Evolutionary conservation across 2,797 vertebrate species (phyloP).

Genomic region (Denticeps clupeoides): DNA sequence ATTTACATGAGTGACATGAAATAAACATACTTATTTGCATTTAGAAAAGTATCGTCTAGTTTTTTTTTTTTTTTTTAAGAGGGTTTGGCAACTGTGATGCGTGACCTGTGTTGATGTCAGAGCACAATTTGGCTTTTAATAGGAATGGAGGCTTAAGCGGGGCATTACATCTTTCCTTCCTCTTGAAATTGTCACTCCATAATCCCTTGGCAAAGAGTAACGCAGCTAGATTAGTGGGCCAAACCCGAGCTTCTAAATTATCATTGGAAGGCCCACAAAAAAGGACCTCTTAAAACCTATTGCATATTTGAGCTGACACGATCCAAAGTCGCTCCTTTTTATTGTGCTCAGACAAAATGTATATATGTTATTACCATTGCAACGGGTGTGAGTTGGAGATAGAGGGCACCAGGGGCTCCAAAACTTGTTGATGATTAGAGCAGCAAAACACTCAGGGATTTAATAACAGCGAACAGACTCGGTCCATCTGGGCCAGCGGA

Average conservation of each 20-base stretch:
- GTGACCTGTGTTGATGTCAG: conserved; percentile 31
- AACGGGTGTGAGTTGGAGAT: not conserved
- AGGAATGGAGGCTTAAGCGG: conserved; percentile 39
- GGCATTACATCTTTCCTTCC: conserved; percentile 53
- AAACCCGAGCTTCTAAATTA: conserved; percentile 27
- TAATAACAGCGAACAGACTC: conserved; percentile 36
- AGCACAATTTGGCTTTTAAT: conserved; percentile 41
- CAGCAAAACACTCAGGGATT: conserved; percentile 32
- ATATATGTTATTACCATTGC: not conserved
- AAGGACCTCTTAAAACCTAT: not conserved
- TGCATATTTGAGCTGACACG: not conserved
- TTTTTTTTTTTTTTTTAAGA: conserved; percentile 31
- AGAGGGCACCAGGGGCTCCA: not conserved
- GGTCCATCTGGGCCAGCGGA: conserved; percentile 43
- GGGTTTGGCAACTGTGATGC: conserved; percentile 39
- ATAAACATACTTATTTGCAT: conserved; percentile 37
- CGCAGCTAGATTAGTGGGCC: conserved; percentile 35
- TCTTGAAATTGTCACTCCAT: conserved; percentile 57
- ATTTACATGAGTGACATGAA: conserved; percentile 32
- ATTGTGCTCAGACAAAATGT: not conserved
- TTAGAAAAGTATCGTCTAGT: conserved; percentile 37
- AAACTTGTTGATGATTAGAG: conserved; percentile 26
- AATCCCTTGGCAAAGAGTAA: conserved; percentile 52
- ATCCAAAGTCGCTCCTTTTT: not conserved
- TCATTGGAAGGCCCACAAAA: conserved; percentile 9